Evolutionary conservation across 1,140 invertebrate genomes (phyloP).

Genomic region (Danaus plexippus): DNA sequence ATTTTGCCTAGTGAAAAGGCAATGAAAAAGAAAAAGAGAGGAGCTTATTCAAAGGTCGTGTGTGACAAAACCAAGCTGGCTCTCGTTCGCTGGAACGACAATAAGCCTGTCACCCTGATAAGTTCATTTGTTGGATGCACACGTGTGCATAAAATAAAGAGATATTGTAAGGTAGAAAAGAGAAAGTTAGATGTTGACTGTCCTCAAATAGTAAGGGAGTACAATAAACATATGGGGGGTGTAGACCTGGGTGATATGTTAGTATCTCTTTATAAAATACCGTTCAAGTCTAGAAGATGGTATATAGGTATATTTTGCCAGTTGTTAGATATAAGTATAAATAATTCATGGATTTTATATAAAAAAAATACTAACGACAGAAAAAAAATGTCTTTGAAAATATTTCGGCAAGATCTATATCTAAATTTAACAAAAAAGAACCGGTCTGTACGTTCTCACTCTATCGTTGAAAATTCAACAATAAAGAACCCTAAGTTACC

Average conservation of each 20-base stretch:
- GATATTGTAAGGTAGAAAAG: conserved; percentile 21
- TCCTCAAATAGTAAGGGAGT: conserved; percentile 24
- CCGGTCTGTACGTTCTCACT: conserved; percentile 15
- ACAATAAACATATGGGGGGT: conserved; percentile 29
- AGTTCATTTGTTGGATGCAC: conserved; percentile 19
- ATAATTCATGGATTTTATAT: conserved; percentile 24
- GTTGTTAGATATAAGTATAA: conserved; percentile 21
- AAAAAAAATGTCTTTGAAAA: conserved; percentile 15
- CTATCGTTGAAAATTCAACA: conserved; percentile 19
- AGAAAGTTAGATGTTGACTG: conserved; percentile 23
- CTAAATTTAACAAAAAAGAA: too few relatives aligned
- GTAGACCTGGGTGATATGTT: conserved; percentile 27
- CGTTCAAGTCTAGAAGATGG: conserved; percentile 21
- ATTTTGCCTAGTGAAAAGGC: conserved; percentile 36
- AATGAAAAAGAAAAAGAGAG: conserved; percentile 40
- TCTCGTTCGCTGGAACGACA: conserved; percentile 19
- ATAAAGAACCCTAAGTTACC: conserved; percentile 19
- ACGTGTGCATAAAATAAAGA: conserved; percentile 15
- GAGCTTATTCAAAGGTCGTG: conserved; percentile 16
- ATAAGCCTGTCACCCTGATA: conserved; percentile 22
- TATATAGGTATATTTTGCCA: conserved; percentile 25
- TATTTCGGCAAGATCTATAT: conserved; percentile 18
- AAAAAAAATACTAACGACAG: conserved; percentile 4
- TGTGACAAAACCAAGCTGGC: conserved; percentile 33
- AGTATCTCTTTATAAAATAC: conserved; percentile 22